Base-by-base conservation (phyloP, 1,140 invertebrate species). In the Drosophila pachea region DNA sequence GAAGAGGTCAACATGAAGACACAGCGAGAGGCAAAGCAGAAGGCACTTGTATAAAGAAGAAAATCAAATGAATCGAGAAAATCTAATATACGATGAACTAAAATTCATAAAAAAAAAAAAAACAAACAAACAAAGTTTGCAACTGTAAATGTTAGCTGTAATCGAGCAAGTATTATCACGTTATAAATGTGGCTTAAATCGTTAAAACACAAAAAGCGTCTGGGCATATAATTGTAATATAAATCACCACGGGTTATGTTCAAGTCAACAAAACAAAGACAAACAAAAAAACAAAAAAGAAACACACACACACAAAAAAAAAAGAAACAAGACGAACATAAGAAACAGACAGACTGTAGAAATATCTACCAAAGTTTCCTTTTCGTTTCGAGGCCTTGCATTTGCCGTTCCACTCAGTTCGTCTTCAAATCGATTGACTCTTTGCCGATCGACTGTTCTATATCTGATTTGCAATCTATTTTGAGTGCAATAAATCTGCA, bases 81-180 rank as follows among this genome's bases (percentile, higher is more conserved):
- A 22, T 22, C 22, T 22, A 22, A 22, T 22, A 22, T 22, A n/a
- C n/a, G n/a, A n/a, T n/a, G n/a, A n/a, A n/a, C 11, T n/a, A 4
- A 42, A 5, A 40, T 40, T n/a, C 9, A 40, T n/a, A 12, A 40
- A 40, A 40, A 40, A n/a, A 40, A 40, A n/a, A n/a, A n/a, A 40
- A 43, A 42, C 12, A 7, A 31, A 48, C 48, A 68, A 49, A 42
- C 29, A 52, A 56, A 64, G 52, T 32, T 47, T 47, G 67, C 49
- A 54, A 65, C 52, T 68, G 61, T 69, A 65, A 69, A 69, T 69
- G 67, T 69, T 69, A 65, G 53, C 65, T 64, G 61, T 65, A 65
- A 32, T 11, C 64, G 56, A 65, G 67, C 67, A 65, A 69, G 67
- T 65, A 69, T 69, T 58, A 65, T 69, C 67, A 69, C 61, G 67